These are phyloP conservation scores for Notodonta dromedarius DNA, from an alignment of 2,888 invertebrate genomes.

Conservation along the genomic window DNA sequence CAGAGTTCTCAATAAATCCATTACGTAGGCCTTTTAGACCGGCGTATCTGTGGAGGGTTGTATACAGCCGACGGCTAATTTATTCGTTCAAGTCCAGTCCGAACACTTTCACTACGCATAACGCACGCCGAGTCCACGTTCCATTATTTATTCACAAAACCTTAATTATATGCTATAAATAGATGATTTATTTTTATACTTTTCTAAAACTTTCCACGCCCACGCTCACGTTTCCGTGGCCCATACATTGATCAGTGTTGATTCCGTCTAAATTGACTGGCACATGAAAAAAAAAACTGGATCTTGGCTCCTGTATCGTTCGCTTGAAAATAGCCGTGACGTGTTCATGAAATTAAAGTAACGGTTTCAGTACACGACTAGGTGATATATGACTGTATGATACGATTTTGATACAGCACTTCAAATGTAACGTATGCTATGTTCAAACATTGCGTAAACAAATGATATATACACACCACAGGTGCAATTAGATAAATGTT, in stretches of 20 bases:
- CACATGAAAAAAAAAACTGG: conserved; percentile 8
- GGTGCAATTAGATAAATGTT: conserved; percentile 35
- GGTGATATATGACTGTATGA: background rate
- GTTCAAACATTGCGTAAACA: conserved; percentile 23
- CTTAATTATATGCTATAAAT: conserved; percentile 15
- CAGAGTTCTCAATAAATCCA: conserved; percentile 22
- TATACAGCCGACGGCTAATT: conserved; percentile 20
- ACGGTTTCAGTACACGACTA: conserved; percentile 11
- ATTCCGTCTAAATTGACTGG: conserved; percentile 12
- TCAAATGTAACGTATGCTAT: background rate
- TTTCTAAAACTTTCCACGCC: conserved; percentile 17
- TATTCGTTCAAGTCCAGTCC: conserved; percentile 30
- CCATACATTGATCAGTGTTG: conserved; percentile 7
- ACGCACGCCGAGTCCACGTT: conserved; percentile 33
- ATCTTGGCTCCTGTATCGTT: conserved; percentile 15
- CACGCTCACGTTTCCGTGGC: conserved; percentile 5
- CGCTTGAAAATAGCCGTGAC: conserved; percentile 23
- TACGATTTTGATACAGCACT: background rate
- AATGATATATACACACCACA: conserved; percentile 29
- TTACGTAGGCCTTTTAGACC: conserved; percentile 21
- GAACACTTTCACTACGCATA: conserved; percentile 43
- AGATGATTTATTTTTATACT: conserved; percentile 8
- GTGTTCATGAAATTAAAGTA: conserved; percentile 11
- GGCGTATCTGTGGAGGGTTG: conserved; percentile 37
- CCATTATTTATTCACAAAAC: conserved; percentile 7